Conservation (phyloP, 1,140 invertebrate genomes). For the Neodiprion virginianus region DNA sequence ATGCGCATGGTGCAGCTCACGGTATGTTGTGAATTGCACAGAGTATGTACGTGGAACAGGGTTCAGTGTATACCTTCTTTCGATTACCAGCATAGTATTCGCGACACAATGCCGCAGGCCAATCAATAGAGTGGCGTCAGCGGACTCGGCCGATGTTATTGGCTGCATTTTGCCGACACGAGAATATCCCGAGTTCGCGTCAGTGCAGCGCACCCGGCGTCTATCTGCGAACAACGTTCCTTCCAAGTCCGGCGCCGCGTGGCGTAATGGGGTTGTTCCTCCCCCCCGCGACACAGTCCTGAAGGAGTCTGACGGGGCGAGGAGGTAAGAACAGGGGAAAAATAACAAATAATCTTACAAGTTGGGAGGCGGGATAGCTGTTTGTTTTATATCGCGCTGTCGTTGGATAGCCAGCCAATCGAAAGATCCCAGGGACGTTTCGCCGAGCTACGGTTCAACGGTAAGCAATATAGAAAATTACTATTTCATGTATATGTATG, state of each 20-base stretch:
- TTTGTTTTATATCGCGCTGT: no score
- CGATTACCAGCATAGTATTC: not conserved
- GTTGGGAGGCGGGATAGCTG: no score
- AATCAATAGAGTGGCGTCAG: not conserved
- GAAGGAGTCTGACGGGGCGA: not conserved
- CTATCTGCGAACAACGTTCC: not conserved
- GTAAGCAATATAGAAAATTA: not conserved
- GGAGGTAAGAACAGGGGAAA: not conserved
- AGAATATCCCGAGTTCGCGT: not conserved
- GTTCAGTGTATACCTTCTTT: not conserved
- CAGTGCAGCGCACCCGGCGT: not conserved
- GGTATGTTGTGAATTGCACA: no score
- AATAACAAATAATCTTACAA: not conserved
- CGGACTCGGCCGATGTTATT: not conserved
- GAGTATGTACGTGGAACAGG: no score
- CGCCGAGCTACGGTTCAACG: not conserved
- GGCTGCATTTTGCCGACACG: constrained; percentile 2
- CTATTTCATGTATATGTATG: not conserved
- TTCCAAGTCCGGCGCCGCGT: not conserved
- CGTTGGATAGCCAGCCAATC: not conserved
- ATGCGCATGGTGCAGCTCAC: no score
- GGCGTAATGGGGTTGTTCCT: not conserved
- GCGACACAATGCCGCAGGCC: constrained; percentile 3
- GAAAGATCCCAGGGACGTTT: not conserved
- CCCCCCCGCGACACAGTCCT: not conserved